Evolutionary conservation across 2,888 invertebrate species (phyloP).

Genomic region (Caenorhabditis auriculariae): DNA sequence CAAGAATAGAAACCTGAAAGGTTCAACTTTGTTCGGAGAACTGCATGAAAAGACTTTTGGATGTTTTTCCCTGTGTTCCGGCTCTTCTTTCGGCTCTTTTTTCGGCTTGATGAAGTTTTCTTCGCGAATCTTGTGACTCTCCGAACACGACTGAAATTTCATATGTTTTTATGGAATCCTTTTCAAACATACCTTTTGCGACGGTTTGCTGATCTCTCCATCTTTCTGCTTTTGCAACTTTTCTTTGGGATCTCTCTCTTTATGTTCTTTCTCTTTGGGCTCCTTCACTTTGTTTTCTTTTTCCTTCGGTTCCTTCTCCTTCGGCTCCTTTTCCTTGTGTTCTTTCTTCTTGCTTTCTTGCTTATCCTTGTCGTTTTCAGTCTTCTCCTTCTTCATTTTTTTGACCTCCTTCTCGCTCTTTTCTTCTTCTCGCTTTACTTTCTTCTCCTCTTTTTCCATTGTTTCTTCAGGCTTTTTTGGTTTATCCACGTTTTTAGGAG

Average conservation of each 20-base stretch:
- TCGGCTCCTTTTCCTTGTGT: neutral
- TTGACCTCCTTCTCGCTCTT: neutral
- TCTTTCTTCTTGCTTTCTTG: neutral
- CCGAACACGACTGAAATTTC: too few relatives aligned
- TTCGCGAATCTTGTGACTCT: too few relatives aligned
- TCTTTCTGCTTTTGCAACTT: neutral
- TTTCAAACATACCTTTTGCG: neutral
- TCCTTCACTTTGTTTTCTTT: neutral
- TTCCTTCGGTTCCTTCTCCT: constrained; percentile 3
- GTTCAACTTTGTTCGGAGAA: too few relatives aligned
- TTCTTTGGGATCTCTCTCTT: constrained; percentile 3
- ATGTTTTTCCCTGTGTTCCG: constrained; percentile 8
- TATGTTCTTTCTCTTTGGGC: constrained; percentile 1
- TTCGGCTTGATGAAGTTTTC: neutral
- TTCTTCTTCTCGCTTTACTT: neutral
- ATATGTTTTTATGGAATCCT: neutral
- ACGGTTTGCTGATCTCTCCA: neutral
- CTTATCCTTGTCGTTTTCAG: neutral
- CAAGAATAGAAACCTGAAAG: too few relatives aligned
- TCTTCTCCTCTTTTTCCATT: neutral
- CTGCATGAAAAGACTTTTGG: too few relatives aligned
- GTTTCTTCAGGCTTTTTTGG: neutral
- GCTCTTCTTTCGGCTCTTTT: constrained; percentile 7
- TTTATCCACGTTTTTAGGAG: neutral
- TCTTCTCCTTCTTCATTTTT: neutral